Percentiles rank a stretch among this genome's conserved stretches.
Conservation (phyloP, 23 tunicate genomes). For the Ascidia mentula region DNA sequence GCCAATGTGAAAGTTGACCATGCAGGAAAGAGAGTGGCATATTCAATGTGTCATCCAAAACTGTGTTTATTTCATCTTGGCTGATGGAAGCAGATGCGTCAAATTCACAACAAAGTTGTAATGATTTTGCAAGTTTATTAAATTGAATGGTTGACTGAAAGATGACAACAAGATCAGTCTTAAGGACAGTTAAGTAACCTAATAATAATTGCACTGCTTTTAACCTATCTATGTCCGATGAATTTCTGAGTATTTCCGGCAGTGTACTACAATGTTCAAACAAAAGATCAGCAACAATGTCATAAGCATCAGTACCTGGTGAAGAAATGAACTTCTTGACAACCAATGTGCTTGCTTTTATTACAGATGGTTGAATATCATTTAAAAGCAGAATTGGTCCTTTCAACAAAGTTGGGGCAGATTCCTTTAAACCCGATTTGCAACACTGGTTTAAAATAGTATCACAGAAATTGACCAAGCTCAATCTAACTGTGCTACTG, state of each 20-base stretch:
- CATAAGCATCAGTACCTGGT: background rate
- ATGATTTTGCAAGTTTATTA: conserved; percentile 31
- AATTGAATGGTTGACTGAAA: conserved; percentile 37
- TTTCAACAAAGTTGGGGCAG: conserved; percentile 25
- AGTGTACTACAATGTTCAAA: conserved; percentile 31
- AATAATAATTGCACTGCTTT: conserved; percentile 28
- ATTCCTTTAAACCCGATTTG: conserved; percentile 12
- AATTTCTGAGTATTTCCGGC: conserved; percentile 28
- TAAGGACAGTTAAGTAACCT: conserved; percentile 51
- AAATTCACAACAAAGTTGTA: conserved; percentile 57
- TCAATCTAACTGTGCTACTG: conserved; percentile 13
- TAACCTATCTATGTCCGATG: conserved; percentile 43
- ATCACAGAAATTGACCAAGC: conserved; percentile 31
- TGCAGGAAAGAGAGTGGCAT: background rate
- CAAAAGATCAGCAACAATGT: conserved; percentile 31
- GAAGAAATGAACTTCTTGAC: background rate
- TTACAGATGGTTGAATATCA: conserved; percentile 33
- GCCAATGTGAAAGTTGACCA: conserved; percentile 23
- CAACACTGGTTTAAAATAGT: conserved; percentile 15
- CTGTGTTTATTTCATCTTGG: conserved; percentile 27
- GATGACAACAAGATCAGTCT: conserved; percentile 19
- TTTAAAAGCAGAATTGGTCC: conserved; percentile 50
- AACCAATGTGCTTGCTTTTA: background rate
- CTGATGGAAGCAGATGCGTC: conserved; percentile 32
- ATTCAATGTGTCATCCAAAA: background rate